Conservation (phyloP, 2,888 invertebrate species). For the Stomorhina lunata region DNA sequence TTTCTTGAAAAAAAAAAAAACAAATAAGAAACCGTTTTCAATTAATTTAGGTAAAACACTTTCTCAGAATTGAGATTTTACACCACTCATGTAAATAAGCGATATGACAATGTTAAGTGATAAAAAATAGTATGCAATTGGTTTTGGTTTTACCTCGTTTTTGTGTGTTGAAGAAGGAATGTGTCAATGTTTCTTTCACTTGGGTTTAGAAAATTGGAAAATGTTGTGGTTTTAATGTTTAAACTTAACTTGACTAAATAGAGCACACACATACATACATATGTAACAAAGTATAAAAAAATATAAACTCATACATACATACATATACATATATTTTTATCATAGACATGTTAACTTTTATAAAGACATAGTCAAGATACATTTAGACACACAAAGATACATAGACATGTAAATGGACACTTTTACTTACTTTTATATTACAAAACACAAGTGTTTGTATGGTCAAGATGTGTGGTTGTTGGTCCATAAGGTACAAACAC, state of each 20-base stretch:
- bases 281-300: slow-evolving; percentile 24
- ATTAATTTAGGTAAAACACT: too few relatives aligned
- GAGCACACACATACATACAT: slow-evolving; percentile 53
- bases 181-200: slow-evolving; percentile 26
- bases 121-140: too few relatives aligned
- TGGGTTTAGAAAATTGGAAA: slow-evolving; percentile 42
- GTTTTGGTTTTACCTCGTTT: not conserved
- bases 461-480: slow-evolving; percentile 58
- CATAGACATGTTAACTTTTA: slow-evolving; percentile 46
- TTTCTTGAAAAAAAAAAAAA: too few relatives aligned
- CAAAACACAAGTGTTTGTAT: slow-evolving; percentile 54
- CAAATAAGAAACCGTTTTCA: too few relatives aligned
- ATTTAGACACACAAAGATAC: not conserved
- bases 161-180: not conserved
- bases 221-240: slow-evolving; percentile 56
- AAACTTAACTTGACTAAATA: slow-evolving; percentile 51
- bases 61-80: too few relatives aligned
- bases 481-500: slow-evolving; percentile 9
- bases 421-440: not conserved
- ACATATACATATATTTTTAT: not conserved
- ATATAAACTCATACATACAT: slow-evolving; percentile 57
- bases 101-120: not conserved
- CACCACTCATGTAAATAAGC: not conserved
- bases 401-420: not conserved
- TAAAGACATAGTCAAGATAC: slow-evolving; percentile 36